Conservation (phyloP, 2,797 vertebrate species). For the Trichosurus vulpecula region DNA sequence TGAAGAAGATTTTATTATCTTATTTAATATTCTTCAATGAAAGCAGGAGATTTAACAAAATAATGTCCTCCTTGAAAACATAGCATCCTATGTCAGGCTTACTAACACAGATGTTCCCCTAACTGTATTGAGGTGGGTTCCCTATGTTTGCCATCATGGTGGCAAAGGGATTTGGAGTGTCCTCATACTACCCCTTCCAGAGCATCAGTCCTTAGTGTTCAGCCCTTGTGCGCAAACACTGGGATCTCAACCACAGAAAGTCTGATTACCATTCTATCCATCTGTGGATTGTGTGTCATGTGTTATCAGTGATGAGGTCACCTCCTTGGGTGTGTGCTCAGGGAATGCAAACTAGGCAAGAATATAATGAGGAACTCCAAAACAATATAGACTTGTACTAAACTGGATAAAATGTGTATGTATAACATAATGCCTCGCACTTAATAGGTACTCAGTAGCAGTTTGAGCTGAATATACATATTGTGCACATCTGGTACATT, state of each 20-base stretch:
- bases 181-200: conserved; percentile 6
- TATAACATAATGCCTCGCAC: not conserved
- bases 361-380: not conserved
- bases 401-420: not conserved
- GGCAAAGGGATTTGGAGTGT: not conserved
- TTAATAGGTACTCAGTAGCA: not conserved
- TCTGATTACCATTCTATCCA: conserved; percentile 6
- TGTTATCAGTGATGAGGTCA: not conserved
- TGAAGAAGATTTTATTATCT: not conserved
- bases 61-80: conserved; percentile 30
- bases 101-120: conserved; percentile 4
- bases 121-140: not conserved
- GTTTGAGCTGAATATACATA: not conserved
- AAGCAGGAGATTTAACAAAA: not conserved
- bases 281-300: not conserved
- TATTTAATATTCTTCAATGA: not conserved
- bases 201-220: not conserved
- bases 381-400: not conserved
- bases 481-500: not conserved
- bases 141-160: conserved; percentile 4
- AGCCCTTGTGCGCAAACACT: not conserved
- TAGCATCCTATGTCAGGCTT: not conserved
- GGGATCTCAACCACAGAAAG: conserved; percentile 21
- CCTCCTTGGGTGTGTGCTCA: conserved; percentile 14
- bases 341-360: conserved; percentile 13